These are phyloP conservation scores for Aplysina aerophoba DNA, from an alignment of 37 sponge, comb jelly and placozoan species.

Conservation along the genomic window DNA sequence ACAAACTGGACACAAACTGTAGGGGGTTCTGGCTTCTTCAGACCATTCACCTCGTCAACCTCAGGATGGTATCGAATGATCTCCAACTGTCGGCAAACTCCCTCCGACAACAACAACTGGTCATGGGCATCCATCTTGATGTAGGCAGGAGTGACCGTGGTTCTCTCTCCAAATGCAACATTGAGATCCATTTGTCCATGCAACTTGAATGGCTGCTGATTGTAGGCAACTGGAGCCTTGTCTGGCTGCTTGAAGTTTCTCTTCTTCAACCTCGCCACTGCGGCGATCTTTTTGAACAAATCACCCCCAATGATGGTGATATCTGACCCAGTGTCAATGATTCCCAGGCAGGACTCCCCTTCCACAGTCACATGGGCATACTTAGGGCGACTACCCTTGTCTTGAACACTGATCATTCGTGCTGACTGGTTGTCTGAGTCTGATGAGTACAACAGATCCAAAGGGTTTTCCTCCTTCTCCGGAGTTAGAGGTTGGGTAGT, in stretches of 20 bases:
- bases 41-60: slow-evolving; percentile 34
- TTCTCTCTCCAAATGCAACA: slow-evolving; percentile 30
- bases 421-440: not conserved
- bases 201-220: slow-evolving; percentile 34
- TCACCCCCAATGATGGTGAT: slow-evolving; percentile 24
- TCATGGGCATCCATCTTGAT: slow-evolving; percentile 59
- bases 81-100: slow-evolving; percentile 59
- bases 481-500: too few species aligned
- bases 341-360: slow-evolving; percentile 15
- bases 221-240: slow-evolving; percentile 38
- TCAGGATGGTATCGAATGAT: slow-evolving; percentile 52
- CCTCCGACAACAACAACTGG: slow-evolving; percentile 52
- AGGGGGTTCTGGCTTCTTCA: not conserved
- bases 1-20: too few species aligned
- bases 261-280: slow-evolving; percentile 13
- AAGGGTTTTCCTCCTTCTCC: too few species aligned
- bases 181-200: slow-evolving; percentile 52
- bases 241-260: slow-evolving; percentile 29
- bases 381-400: slow-evolving; percentile 12
- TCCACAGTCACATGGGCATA: slow-evolving; percentile 2
- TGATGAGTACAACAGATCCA: too few species aligned
- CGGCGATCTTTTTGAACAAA: slow-evolving; percentile 19
- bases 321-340: slow-evolving; percentile 42
- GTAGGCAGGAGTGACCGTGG: slow-evolving; percentile 40
- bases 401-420: not conserved